These are phyloP conservation scores for Yponomeuta evonymella DNA, from an alignment of 2,888 invertebrate species.

Conservation along the genomic window DNA sequence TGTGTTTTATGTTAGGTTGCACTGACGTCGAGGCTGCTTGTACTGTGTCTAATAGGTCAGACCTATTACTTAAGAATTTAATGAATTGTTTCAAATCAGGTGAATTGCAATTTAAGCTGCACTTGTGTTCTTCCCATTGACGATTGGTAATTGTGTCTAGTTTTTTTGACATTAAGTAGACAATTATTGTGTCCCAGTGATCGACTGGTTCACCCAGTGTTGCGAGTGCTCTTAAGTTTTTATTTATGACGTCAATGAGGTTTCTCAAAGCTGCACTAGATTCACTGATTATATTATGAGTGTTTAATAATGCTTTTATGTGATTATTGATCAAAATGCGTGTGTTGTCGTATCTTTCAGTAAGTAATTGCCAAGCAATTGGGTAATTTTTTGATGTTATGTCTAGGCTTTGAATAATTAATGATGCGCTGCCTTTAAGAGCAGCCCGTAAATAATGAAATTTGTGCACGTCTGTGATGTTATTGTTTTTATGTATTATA, in stretches of 20 bases:
- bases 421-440: background rate
- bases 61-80: constrained; percentile 5
- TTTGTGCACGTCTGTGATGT: background rate
- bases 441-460: constrained; percentile 10
- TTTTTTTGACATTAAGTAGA: constrained; percentile 4
- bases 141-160: constrained; percentile 2
- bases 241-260: background rate
- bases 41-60: constrained; percentile 4
- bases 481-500: background rate
- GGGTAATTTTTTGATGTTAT: background rate
- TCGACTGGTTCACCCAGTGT: constrained; percentile 4
- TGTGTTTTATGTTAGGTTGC: too few relatives aligned
- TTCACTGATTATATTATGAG: background rate
- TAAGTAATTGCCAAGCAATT: background rate
- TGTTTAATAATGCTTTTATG: constrained; percentile 2
- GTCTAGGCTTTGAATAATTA: background rate
- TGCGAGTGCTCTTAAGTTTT: constrained; percentile 7
- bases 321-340: constrained; percentile 24
- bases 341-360: constrained; percentile 20
- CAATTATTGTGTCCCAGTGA: constrained; percentile 13
- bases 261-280: background rate
- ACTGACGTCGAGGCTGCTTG: too few relatives aligned
- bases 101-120: background rate
- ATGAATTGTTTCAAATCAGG: background rate
- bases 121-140: constrained; percentile 13